Evolutionary conservation across 2,888 invertebrate species (phyloP), one percentile per base, ranked within the genome.

Genomic region (Mesochorus sp.): DNA sequence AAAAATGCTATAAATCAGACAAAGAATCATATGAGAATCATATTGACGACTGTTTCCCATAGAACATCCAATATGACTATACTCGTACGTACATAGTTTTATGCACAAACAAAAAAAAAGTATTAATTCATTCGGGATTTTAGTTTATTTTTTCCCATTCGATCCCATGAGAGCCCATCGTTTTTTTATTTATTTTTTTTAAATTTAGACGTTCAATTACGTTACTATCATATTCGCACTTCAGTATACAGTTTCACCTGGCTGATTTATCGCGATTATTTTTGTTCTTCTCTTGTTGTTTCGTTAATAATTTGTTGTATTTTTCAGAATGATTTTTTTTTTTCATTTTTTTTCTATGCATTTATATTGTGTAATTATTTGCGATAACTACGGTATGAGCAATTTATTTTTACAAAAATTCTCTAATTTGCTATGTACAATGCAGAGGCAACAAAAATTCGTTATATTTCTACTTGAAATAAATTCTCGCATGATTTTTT

Each of bases 71-170:
- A 74, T 79, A 73, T 49, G 3, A 1, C 4, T 1, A 61, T 51
- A 59, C 68, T 73, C 68, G 70, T 31, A 44, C 51, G 37, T 51
- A 55, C 53, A 59, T 67, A 66, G 67, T 55, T 74, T 70, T 76
- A 80, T 81, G 72, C 79, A 82, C 77, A 75, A 81, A 77, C 79
- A 74, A n/a, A n/a, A n/a, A n/a, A n/a, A n/a, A n/a, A 79, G 79
- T 53, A 72, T 76, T 61, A 67, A 76, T 76, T 76, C 64, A 57
- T 62, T 37, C 39, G 17, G 19, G n/a, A n/a, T n/a, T 59, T 57
- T 74, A 68, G 61, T 57, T 74, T 78, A 34, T 68, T 61, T 73
- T 59, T 39, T 68, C 49, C 19, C 31, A 12, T 34, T 26, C 4
- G 21, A 49, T n/a, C n/a, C 21, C 37, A 1, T n/a, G 12, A 8